Base-by-base conservation (phyloP, 1,140 invertebrate species). In the Cyclargus thomasi region DNA sequence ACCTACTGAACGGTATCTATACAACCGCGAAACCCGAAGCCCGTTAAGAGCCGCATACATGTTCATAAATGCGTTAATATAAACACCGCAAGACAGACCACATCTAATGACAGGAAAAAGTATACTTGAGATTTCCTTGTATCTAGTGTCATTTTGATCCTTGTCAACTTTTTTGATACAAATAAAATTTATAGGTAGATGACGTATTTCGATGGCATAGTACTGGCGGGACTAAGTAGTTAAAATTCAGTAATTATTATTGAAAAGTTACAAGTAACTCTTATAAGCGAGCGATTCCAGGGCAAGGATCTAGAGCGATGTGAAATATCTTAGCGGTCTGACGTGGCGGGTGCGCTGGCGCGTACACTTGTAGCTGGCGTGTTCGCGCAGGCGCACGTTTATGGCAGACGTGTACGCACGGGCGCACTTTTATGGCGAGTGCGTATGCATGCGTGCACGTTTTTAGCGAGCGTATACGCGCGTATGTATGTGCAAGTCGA, bases 1-100 rank as follows among this genome's bases (percentile, higher is more conserved):
- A 53, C 66, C 66, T 73, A 73, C 68, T 67, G 39, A 62, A 66
- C 69, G 36, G 53, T 69, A 67, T 72, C 70, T 64, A 66, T 73
- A 73, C 71, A 73, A 62, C 39, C 36, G 62, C 59, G 21, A 16
- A 8, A n/a, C 59, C 66, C 59, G 18, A 21, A 20, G 17, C 55
- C 55, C 20, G 55, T 20, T 59, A 16, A 8, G 10, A 47, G 14
- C 39, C 39, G 39, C 39, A 8, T 47, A 47, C 36, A 39, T 6
- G 10, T 47, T 47, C 0, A 47, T 47, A 47, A 47, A 47, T 47
- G 39, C 39, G 39, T 47, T 8, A 8, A 16, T 0, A 47, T 47
- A 47, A 14, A 47, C 4, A 16, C 39, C 39, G 39, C 39, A 14
- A 8, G 39, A 47, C 39, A 47, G 39, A 47, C 14, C 14, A 16